Evolutionary conservation across 2,797 vertebrate species (phyloP), one percentile per base, ranked within the genome.

Genomic region (Yasuhikotakia modesta): DNA sequence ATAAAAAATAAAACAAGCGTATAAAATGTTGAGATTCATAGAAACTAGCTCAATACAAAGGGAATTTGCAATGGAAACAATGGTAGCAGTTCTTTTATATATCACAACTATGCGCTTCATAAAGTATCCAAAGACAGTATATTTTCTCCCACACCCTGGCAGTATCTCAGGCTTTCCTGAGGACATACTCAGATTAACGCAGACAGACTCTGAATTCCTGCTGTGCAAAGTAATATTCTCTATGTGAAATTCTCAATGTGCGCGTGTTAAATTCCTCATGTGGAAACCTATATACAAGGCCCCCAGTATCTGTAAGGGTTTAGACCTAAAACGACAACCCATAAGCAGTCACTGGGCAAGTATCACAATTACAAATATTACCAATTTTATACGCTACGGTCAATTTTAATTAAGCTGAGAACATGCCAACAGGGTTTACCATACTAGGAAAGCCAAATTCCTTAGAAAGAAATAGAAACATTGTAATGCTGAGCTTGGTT

Each of bases 221-320:
- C 73, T 76, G 73, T 67, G 64, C 39, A 45, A 65, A 76, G 64
- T 57, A 76, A 50, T 65, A 66, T 73, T 69, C 76, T 80, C 81
- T 11, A 21, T 67, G 39, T 43, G 11, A 43, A 11, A 43, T 43
- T 43, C 70, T 65, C 46, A 46, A 27, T 35, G 19, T 45, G 45
- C 45, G 79, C 79, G 45, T 52, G 16, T 65, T 70, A 80, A 66
- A 58, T 57, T 69, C 39, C 30, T 77, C 66, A 77, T 69, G 66
- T 77, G 55, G 57, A 77, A 45, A 70, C 45, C 35, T 30, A 77
- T 77, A 30, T 61, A 30, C 16, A 52, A 70, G 30, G 27, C 27
- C 43, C 69, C 27, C 4, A 24, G 5, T 61, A 22, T 57, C 52
- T 61, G 14, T 69, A 68, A 16, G 48, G 30, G 7, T 53, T 30